phyloP scores from a whole-genome alignment of 92 coral and sea anemone genomes.

The Epizoanthus scotinus region DNA sequence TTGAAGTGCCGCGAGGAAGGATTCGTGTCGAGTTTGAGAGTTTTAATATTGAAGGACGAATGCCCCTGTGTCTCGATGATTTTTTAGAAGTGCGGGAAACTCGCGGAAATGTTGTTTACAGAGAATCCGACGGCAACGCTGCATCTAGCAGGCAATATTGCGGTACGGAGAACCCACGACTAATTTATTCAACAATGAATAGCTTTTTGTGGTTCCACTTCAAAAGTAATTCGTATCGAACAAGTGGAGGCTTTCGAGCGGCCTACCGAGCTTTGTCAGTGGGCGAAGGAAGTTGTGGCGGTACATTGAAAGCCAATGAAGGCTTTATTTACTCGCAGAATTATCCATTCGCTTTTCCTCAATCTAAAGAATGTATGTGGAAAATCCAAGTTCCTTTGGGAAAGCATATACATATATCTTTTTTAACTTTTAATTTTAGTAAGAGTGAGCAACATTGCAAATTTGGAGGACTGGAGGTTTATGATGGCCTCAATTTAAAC shows the following conservation, averaged over 20 bases:
- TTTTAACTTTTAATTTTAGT: conserved; percentile 85
- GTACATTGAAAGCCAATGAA: conserved; percentile 40
- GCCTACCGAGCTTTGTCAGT: conserved; percentile 71
- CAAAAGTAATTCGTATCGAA: conserved; percentile 60
- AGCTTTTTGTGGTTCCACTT: conserved; percentile 77
- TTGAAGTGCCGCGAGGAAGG: conserved; percentile 85
- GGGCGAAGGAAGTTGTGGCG: conserved; percentile 82
- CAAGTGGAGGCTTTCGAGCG: conserved; percentile 66
- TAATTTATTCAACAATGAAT: conserved; percentile 77
- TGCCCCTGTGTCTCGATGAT: conserved; percentile 74
- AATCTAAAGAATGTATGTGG: conserved; percentile 79
- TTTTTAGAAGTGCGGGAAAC: conserved; percentile 81
- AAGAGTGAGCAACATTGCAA: conserved; percentile 43
- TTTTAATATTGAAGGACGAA: conserved; percentile 73
- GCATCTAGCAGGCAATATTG: conserved; percentile 64
- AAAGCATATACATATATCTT: conserved; percentile 65
- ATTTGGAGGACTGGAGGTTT: conserved; percentile 72
- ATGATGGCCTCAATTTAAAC: conserved; percentile 66
- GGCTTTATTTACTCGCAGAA: conserved; percentile 83
- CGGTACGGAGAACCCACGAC: conserved; percentile 75
- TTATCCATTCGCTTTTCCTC: conserved; percentile 82
- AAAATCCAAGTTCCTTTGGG: conserved; percentile 77
- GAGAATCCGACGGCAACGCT: conserved; percentile 46
- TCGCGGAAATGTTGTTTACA: conserved; percentile 57
- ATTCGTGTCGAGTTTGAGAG: conserved; percentile 76